Evolutionary conservation across 2,797 vertebrate species (phyloP).

Genomic region (Phoeniculus purpureus): DNA sequence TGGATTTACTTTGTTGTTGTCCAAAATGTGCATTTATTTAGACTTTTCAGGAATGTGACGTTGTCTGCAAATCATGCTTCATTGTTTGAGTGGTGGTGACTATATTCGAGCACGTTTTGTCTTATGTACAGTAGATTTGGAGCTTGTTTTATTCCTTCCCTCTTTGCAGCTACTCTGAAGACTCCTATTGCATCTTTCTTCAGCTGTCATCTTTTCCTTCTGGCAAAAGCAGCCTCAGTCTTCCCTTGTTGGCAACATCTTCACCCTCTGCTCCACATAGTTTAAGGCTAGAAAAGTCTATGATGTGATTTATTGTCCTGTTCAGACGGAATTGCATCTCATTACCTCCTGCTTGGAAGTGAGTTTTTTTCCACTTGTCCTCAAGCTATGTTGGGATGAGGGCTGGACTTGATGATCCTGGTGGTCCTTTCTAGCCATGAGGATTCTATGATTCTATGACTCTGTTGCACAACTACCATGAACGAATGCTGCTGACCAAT

Average conservation of each 20-base stretch:
- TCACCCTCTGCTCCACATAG: not conserved
- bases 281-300: not conserved
- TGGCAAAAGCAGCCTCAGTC: not conserved
- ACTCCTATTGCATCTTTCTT: not conserved
- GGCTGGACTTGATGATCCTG: no score
- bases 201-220: not conserved
- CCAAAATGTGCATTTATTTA: not conserved
- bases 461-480: not conserved
- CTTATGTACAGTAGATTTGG: not conserved
- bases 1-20: not conserved
- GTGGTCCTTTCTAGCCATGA: no score
- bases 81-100: not conserved
- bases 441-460: no score
- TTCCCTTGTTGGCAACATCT: not conserved
- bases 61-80: not conserved
- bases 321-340: not conserved
- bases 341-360: not conserved
- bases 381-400: not conserved
- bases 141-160: not conserved
- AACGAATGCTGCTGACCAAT: not conserved
- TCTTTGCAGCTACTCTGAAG: not conserved
- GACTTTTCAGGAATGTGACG: not conserved
- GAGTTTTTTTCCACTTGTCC: not conserved
- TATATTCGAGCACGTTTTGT: not conserved
- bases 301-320: slow-evolving; percentile 14